Percentiles rank a stretch among this genome's conserved stretches.
phyloP scores from a whole-genome alignment of 2,113 vertebrate genomes.

The Rhinichthys klamathensis region DNA sequence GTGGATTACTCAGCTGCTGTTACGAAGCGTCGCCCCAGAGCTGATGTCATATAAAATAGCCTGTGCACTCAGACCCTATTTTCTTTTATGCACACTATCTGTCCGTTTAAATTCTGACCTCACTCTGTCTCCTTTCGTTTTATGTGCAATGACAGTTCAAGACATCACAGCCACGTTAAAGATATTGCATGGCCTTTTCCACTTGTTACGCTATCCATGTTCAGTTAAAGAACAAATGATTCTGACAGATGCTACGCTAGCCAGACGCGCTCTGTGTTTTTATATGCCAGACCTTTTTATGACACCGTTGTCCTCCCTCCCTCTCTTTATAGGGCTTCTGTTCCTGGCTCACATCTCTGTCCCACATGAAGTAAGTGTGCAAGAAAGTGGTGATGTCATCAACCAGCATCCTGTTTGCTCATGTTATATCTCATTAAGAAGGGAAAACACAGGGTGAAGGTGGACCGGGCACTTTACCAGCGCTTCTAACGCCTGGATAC shows the following conservation, averaged over 20 bases:
- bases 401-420: conserved; percentile 50
- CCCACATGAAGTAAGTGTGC: conserved; percentile 94
- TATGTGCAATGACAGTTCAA: conserved; percentile 40
- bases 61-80: neutral
- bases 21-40: neutral
- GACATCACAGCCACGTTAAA: conserved; percentile 35
- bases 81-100: conserved; percentile 30
- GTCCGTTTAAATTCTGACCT: conserved; percentile 33
- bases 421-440: conserved; percentile 70
- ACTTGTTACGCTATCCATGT: conserved; percentile 24
- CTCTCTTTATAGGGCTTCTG: conserved; percentile 86
- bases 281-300: conserved; percentile 56
- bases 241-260: conserved; percentile 55
- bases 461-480: conserved; percentile 21
- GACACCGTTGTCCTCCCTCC: conserved; percentile 55
- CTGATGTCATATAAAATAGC: conserved; percentile 13
- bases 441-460: conserved; percentile 70
- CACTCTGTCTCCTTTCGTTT: conserved; percentile 7
- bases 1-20: neutral
- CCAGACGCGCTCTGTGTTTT: conserved; percentile 59
- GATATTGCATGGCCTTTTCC: conserved; percentile 35
- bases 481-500: conserved; percentile 56
- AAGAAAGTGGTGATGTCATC: conserved; percentile 66
- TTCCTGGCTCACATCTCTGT: conserved; percentile 91
- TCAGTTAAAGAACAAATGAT: conserved; percentile 38